Conservation (phyloP, 2,797 vertebrate species). For the Dallia pectoralis region DNA sequence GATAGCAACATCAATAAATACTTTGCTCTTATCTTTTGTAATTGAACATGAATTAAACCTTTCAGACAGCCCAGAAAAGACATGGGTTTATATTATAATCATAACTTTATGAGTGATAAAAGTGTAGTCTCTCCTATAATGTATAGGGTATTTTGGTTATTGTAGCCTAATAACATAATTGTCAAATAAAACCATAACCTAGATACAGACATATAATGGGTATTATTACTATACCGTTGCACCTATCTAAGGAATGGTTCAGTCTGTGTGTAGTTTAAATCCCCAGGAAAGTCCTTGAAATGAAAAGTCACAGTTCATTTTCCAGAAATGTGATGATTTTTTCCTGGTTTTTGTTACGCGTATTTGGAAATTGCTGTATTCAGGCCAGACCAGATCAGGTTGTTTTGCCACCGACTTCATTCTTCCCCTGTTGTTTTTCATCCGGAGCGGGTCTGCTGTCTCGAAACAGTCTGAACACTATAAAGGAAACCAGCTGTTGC, state of each 20-base stretch:
- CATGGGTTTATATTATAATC: not conserved
- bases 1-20: not conserved
- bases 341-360: conserved; percentile 27
- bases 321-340: not conserved
- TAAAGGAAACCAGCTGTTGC: conserved; percentile 39
- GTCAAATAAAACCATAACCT: not conserved
- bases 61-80: not conserved
- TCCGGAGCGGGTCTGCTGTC: conserved; percentile 11
- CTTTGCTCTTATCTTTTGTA: not conserved
- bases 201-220: not conserved
- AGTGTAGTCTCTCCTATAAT: not conserved
- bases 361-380: not conserved
- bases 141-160: not conserved
- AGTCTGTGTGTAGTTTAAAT: conserved; percentile 39
- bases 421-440: conserved; percentile 3
- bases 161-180: not conserved
- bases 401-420: not conserved
- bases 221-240: conserved; percentile 29
- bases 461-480: conserved; percentile 2
- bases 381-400: not conserved
- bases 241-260: not conserved
- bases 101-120: not conserved
- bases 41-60: not conserved
- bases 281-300: conserved; percentile 10
- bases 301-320: conserved; percentile 3